Conservation (phyloP, 2,888 invertebrate genomes). For the Lucinisca nassula region DNA sequence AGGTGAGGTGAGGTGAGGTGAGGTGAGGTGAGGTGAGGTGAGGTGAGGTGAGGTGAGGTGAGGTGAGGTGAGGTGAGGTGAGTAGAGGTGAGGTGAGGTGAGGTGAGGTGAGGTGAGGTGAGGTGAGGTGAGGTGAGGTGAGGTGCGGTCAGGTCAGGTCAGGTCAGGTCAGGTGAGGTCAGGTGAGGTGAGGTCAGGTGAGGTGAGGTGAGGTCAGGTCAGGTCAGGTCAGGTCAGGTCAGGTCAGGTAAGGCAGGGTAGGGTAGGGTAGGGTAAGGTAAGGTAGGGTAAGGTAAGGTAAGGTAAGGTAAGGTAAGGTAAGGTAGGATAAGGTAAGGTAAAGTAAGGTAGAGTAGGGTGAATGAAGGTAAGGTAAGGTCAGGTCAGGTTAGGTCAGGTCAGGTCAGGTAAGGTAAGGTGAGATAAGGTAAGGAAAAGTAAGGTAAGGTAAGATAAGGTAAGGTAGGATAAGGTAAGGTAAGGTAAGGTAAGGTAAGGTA, state of each 20-base stretch:
- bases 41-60: conserved; percentile 6
- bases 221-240: conserved; percentile 10
- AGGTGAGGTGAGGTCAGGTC: conserved; percentile 22
- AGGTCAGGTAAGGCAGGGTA: conserved; percentile 24
- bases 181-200: conserved; percentile 27
- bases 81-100: conserved; percentile 6
- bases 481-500: not conserved
- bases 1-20: conserved; percentile 28
- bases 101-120: conserved; percentile 22
- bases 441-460: not conserved
- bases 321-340: not conserved
- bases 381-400: conserved; percentile 4
- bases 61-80: conserved; percentile 3
- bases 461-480: not conserved
- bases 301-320: not conserved
- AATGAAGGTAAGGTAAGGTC: not conserved
- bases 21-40: conserved; percentile 16
- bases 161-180: conserved; percentile 11
- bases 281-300: conserved; percentile 11
- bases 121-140: conserved; percentile 34
- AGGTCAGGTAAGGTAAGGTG: conserved; percentile 7
- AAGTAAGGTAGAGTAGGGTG: not conserved
- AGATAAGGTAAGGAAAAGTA: not conserved
- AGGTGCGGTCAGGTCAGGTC: conserved; percentile 12
- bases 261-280: conserved; percentile 32